A percentile compares a stretch with the other conserved stretches of the same genome.
These are phyloP conservation scores for Diarsia mendica DNA, from an alignment of 2,888 invertebrate genomes.

Conservation along the genomic window DNA sequence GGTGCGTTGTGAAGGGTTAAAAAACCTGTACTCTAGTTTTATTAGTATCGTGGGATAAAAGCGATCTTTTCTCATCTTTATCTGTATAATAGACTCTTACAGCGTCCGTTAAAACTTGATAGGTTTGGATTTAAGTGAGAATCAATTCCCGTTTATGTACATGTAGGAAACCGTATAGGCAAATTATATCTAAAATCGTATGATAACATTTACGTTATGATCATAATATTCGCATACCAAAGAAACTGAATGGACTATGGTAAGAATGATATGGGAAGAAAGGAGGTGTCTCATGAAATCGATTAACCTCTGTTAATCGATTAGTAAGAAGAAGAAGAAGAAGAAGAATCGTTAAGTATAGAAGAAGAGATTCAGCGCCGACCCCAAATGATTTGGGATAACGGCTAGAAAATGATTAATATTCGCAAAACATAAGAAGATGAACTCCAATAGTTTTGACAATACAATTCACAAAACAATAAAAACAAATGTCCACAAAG, in stretches of 20 bases:
- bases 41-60: constrained; percentile 37
- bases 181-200: neutral
- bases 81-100: neutral
- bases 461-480: neutral
- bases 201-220: neutral
- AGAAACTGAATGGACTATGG: too few relatives aligned
- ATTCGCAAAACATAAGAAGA: neutral
- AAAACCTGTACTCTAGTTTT: constrained; percentile 39
- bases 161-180: neutral
- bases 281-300: too few relatives aligned
- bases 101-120: neutral
- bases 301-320: too few relatives aligned
- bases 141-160: neutral
- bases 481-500: neutral
- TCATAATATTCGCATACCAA: neutral
- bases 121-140: neutral
- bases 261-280: too few relatives aligned
- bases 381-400: too few relatives aligned
- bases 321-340: too few relatives aligned
- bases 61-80: neutral
- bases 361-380: too few relatives aligned
- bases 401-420: too few relatives aligned
- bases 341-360: too few relatives aligned
- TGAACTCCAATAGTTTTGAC: neutral
- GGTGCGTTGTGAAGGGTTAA: constrained; percentile 47